Conservation (phyloP, 2,888 invertebrate species). For the Ashinkailepas kermadecensis region DNA sequence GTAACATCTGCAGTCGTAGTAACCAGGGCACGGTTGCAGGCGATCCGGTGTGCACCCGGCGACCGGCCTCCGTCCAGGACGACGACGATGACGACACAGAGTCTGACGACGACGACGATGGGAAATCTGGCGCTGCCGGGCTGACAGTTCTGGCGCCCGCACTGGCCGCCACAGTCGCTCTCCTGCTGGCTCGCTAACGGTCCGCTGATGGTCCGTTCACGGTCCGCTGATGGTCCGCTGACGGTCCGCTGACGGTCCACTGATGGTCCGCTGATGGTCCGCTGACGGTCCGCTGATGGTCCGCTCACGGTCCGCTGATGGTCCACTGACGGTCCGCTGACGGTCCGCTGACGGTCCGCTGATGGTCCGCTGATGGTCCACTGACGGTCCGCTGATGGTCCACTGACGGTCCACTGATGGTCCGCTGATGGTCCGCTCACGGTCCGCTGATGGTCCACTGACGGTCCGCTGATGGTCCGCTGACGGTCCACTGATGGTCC, state of each 20-base stretch:
- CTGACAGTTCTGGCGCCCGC: not conserved
- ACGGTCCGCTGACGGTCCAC: not conserved
- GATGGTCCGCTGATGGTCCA: not conserved
- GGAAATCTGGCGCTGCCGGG: not conserved
- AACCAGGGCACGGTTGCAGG: not conserved
- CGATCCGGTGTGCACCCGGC: not conserved
- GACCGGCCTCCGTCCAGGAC: not conserved
- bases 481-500: not conserved
- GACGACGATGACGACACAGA: not conserved
- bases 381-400: not conserved
- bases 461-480: not conserved
- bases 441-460: not conserved
- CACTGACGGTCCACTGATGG: not conserved
- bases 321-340: not conserved
- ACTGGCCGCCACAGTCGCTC: not conserved
- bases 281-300: not conserved
- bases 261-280: not conserved
- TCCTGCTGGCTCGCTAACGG: no score
- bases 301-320: not conserved
- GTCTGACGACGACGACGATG: not conserved
- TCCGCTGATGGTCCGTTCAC: not conserved
- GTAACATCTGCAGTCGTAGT: not conserved
- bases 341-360: not conserved
- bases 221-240: not conserved
- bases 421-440: not conserved